Percentiles rank a stretch among this genome's conserved stretches.
Conservation (phyloP, 2,113 vertebrate genomes). For the Morone chrysops region DNA sequence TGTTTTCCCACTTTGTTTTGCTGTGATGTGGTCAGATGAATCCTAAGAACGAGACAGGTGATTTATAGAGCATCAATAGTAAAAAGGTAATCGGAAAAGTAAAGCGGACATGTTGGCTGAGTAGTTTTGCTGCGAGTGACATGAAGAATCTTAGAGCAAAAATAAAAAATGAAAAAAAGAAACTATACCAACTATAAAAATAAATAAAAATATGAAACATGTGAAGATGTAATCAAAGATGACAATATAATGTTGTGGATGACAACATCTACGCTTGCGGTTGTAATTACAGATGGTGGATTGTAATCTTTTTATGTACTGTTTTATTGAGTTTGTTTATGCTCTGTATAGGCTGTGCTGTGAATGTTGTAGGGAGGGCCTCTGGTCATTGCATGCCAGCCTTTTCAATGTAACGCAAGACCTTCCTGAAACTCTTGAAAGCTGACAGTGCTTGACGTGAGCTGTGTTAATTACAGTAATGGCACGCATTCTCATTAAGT, state of each 20-base stretch:
- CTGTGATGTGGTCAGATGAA: background rate
- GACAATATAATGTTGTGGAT: background rate
- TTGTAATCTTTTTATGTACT: conserved; percentile 25
- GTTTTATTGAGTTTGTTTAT: conserved; percentile 45
- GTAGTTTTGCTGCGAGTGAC: background rate
- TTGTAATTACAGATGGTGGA: conserved; percentile 41
- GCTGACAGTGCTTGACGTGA: conserved; percentile 85
- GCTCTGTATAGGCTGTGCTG: conserved; percentile 15
- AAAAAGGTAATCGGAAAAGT: background rate
- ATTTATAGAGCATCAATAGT: background rate
- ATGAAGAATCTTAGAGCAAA: background rate
- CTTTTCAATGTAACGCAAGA: conserved; percentile 69
- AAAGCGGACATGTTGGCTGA: background rate
- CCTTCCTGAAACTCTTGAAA: conserved; percentile 76
- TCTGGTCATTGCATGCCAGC: conserved; percentile 62
- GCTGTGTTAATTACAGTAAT: conserved; percentile 87
- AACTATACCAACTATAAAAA: background rate
- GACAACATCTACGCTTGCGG: conserved; percentile 10
- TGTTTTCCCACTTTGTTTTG: background rate
- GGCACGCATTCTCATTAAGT: conserved; percentile 84
- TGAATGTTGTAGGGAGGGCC: conserved; percentile 52
- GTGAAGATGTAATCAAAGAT: background rate
- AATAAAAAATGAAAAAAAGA: background rate
- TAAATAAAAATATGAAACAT: background rate
- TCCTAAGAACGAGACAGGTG: background rate